A percentile compares a stretch with the other conserved stretches of the same genome.
These are phyloP conservation scores for Rhodeus uyekii DNA, from an alignment of 2,797 vertebrate species.

Conservation along the genomic window DNA sequence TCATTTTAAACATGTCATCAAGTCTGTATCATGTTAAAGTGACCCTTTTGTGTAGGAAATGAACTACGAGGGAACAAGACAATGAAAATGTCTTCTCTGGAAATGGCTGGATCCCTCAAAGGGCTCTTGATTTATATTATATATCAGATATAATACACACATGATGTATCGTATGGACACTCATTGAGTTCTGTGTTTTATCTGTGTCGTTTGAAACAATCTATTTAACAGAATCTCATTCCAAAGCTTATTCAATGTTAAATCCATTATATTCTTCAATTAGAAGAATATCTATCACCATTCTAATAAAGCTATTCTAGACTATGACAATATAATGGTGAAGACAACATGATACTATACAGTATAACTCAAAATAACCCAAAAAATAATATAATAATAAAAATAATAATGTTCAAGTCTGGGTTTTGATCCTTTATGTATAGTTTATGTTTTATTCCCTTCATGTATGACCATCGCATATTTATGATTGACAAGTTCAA, in stretches of 20 bases:
- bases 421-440: background rate
- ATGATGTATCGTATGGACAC: background rate
- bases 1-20: slow-evolving; percentile 32
- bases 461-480: background rate
- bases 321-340: background rate
- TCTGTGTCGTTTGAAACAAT: background rate
- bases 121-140: slow-evolving; percentile 16
- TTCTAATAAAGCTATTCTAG: background rate
- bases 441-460: background rate
- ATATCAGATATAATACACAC: background rate
- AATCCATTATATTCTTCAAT: background rate
- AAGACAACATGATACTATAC: too few species aligned
- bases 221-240: background rate
- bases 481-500: slow-evolving; percentile 1
- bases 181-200: background rate
- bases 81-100: background rate
- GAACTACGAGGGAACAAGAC: background rate
- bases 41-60: slow-evolving; percentile 16
- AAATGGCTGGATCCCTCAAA: slow-evolving; percentile 20
- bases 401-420: background rate
- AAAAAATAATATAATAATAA: too few species aligned
- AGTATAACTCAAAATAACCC: too few species aligned
- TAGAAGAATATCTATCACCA: background rate
- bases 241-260: background rate
- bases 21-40: slow-evolving; percentile 24